Base-by-base conservation (phyloP, 2,797 vertebrate genomes). In the Otolemur crassicaudatus region DNA sequence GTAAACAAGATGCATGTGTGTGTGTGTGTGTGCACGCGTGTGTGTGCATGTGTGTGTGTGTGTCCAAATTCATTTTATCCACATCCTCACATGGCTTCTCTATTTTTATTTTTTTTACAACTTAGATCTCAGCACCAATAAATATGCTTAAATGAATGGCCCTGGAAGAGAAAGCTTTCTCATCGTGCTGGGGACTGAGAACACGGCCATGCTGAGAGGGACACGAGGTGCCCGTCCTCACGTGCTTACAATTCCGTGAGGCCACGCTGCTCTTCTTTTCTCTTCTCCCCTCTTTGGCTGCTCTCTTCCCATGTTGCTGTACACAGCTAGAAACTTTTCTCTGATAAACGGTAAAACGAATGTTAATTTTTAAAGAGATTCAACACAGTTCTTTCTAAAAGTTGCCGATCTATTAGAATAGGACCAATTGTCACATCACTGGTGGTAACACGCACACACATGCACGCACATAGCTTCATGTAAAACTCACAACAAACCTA, bases 81-180 rank as follows among this genome's bases (percentile, higher is more conserved):
- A 4, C 10, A 20, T 25, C 29, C 0, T 16, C 81, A 72, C 77
- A 53, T 53, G 14, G 14, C 49, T 53, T 53, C 49, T 53, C 14
- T 58, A 7, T 76, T 97, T 93, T 88, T 7, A 67, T 49, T 61
- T 91, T 82, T 61, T 85, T 93, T 4, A 70, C 69, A n/a, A 61
- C 10, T 93, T 31, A 34, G 31, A 61, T 69, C 3, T 86, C 73
- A 61, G 5, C 10, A 53, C 11, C 25, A 83, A 70, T 8, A 90
- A 87, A 83, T 49, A 65, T 34, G 49, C 73, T 90, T 25, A 67
- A 34, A 34, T 37, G 83, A 90, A 29, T 60, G 27, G 5, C 60
- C 29, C 31, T 40, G 10, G 25, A 40, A 49, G 40, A 53, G 20
- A 75, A 69, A 31, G 23, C 34, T 67, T 53, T 61, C 37, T 75